phyloP scores from a whole-genome alignment of 2,113 vertebrate species.

The Tetraodon nigroviridis region DNA sequence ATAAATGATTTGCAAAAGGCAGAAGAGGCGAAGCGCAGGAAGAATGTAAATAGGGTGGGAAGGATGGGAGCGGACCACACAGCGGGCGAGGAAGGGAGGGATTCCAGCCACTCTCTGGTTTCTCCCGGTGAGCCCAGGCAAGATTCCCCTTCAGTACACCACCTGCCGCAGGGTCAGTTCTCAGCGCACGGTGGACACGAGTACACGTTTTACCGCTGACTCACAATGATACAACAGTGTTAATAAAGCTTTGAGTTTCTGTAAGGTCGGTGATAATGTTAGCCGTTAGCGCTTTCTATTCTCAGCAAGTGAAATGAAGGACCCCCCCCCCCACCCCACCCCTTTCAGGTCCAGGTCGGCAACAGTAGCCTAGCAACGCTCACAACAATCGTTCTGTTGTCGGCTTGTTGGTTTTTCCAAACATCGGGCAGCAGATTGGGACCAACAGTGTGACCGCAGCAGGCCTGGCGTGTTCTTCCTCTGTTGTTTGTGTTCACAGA shows the following conservation, averaged over 20 bases:
- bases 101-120: constrained; percentile 32
- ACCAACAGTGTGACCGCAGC: neutral
- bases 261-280: constrained; percentile 7
- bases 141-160: constrained; percentile 49
- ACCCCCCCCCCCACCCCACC: too few species aligned
- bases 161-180: constrained; percentile 54
- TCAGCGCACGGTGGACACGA: constrained; percentile 23
- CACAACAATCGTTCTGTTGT: neutral
- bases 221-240: constrained; percentile 26
- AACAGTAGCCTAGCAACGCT: neutral
- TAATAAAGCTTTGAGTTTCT: constrained; percentile 13
- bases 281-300: neutral
- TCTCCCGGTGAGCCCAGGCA: constrained; percentile 31
- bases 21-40: constrained; percentile 22
- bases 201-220: constrained; percentile 22
- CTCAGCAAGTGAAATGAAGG: neutral
- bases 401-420: neutral
- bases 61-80: constrained; percentile 61
- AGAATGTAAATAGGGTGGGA: constrained; percentile 61
- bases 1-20: constrained; percentile 53
- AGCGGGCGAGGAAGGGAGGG: constrained; percentile 26
- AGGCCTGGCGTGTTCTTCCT: too few species aligned
- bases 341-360: too few species aligned
- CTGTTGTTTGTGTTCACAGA: too few species aligned
- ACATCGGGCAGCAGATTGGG: neutral